Percentiles rank a stretch among this genome's conserved stretches.
Evolutionary conservation across 1,140 invertebrate species (phyloP).

Genomic region (Drosophila sproati): DNA sequence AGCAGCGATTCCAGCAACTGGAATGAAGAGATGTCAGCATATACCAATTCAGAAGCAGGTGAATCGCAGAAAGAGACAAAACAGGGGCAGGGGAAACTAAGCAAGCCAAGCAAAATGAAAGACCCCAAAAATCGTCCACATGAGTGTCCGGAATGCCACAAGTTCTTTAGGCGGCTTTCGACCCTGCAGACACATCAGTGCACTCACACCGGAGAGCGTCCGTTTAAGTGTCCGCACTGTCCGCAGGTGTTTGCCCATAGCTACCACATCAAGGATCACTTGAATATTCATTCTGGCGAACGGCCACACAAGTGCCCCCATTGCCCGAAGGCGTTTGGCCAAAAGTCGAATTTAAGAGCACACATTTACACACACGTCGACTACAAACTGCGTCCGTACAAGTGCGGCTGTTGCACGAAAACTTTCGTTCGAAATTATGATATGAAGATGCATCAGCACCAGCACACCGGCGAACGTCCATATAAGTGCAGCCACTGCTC

Average conservation of each 20-base stretch:
- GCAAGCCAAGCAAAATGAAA: not conserved
- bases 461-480: constrained; percentile 13
- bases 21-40: too few relatives aligned
- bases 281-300: constrained; percentile 6
- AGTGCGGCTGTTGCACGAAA: constrained; percentile 15
- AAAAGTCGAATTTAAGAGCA: constrained; percentile 30
- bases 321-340: constrained; percentile 23
- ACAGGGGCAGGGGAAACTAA: too few relatives aligned
- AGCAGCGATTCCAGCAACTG: not conserved
- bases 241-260: constrained; percentile 19
- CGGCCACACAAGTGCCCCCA: constrained; percentile 36
- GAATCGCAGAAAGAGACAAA: not conserved
- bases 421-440: constrained; percentile 23
- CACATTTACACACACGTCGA: constrained; percentile 15
- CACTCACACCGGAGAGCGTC: constrained; percentile 21
- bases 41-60: not conserved
- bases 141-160: constrained; percentile 20
- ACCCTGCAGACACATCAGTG: constrained; percentile 8
- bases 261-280: constrained; percentile 27
- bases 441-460: constrained; percentile 13
- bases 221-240: constrained; percentile 22
- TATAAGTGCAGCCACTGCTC: constrained; percentile 17
- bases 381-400: constrained; percentile 1
- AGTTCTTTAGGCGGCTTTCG: constrained; percentile 2
- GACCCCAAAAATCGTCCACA: constrained; percentile 2